Percentiles rank a stretch among this genome's conserved stretches.
These are phyloP conservation scores for Schizopygopsis malacanthus DNA, from an alignment of 2,797 vertebrate genomes.

Conservation along the genomic window DNA sequence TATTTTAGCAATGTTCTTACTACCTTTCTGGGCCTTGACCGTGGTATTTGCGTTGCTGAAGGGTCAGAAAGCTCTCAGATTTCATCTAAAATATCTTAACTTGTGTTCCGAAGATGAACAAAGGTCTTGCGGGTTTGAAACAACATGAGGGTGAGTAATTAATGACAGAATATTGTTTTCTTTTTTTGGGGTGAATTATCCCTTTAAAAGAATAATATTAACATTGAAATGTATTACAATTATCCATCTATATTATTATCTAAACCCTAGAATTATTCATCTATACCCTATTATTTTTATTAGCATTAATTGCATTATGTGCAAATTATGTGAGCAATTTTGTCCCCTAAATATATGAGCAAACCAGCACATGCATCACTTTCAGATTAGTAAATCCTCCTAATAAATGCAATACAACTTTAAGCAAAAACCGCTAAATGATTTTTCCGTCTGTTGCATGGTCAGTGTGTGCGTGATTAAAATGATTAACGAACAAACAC, in stretches of 20 bases:
- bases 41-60: background rate
- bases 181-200: background rate
- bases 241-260: background rate
- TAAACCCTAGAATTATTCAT: background rate
- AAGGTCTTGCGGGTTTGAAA: background rate
- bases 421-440: conserved; percentile 32
- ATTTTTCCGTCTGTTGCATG: background rate
- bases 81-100: background rate
- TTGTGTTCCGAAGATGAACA: background rate
- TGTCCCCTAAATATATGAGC: background rate
- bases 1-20: background rate
- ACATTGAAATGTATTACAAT: background rate
- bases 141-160: background rate
- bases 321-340: background rate
- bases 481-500: conserved; percentile 49
- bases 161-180: background rate
- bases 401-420: conserved; percentile 4
- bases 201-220: background rate
- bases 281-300: background rate
- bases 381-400: background rate
- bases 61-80: background rate
- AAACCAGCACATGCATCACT: background rate
- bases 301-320: background rate
- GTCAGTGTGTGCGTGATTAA: conserved; percentile 19
- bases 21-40: background rate